Conservation (phyloP, 2,113 vertebrate genomes). For the Stegastes partitus region DNA sequence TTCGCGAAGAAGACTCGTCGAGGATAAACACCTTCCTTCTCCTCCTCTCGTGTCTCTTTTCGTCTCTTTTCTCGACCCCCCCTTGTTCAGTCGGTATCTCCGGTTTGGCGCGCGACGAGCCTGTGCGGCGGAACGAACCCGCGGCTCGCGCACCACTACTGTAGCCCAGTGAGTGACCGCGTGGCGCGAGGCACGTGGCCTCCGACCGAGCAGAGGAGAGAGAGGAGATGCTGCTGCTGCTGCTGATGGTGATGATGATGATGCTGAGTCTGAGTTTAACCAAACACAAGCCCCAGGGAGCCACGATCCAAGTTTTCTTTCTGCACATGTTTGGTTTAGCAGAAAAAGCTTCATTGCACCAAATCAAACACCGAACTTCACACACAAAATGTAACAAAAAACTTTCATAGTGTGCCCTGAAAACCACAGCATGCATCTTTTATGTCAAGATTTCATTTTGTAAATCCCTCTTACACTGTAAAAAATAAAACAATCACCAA, state of each 20-base stretch:
- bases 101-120: conserved; percentile 47
- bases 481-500: too few species aligned
- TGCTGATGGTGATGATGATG: not conserved
- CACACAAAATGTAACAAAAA: too few species aligned
- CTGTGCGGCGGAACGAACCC: conserved; percentile 14
- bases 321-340: not conserved
- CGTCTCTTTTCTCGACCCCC: not conserved
- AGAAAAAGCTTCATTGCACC: not conserved
- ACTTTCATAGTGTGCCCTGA: too few species aligned
- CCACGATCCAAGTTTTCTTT: not conserved
- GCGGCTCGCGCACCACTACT: conserved; percentile 38
- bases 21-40: not conserved
- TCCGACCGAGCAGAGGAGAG: not conserved
- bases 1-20: conserved; percentile 59
- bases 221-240: not conserved
- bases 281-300: not conserved
- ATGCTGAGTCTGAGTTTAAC: not conserved
- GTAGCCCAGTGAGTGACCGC: conserved; percentile 15
- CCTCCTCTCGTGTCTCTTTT: not conserved
- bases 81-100: conserved; percentile 18
- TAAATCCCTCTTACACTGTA: too few species aligned
- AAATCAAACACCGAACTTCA: too few species aligned
- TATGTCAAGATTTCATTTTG: too few species aligned
- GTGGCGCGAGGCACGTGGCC: conserved; percentile 53
- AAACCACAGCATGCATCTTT: too few species aligned